Evolutionary conservation across 2,888 invertebrate species (phyloP).

Genomic region (Lacanobia oleracea): DNA sequence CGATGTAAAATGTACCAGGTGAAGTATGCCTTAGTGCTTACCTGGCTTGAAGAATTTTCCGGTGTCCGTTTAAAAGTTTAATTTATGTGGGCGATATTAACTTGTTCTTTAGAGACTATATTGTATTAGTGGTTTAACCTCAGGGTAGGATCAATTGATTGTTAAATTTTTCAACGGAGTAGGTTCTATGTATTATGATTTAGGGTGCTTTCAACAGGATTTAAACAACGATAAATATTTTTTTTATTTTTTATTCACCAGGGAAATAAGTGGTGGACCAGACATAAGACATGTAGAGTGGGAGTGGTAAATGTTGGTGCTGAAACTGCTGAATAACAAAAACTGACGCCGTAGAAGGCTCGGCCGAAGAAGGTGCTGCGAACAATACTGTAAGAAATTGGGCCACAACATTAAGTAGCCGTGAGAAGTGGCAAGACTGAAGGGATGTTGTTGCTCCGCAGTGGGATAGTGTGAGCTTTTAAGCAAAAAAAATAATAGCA

Average conservation of each 20-base stretch:
- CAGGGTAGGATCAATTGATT: neutral
- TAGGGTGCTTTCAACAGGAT: neutral
- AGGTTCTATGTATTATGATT: neutral
- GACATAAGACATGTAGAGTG: too few species aligned
- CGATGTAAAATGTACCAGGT: conserved; percentile 76
- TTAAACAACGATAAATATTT: neutral
- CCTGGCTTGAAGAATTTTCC: conserved; percentile 65
- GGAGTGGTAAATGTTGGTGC: neutral
- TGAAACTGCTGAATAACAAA: neutral
- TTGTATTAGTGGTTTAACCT: neutral
- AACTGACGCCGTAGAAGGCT: neutral
- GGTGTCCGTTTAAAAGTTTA: conserved; percentile 69
- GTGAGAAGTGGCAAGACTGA: neutral
- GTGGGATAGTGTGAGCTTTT: neutral
- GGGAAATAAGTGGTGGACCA: neutral
- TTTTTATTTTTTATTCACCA: neutral
- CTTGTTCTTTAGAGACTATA: conserved; percentile 53
- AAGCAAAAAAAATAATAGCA: neutral
- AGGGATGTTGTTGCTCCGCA: too few species aligned
- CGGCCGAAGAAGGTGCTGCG: neutral
- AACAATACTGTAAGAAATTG: neutral
- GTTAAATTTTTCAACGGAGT: neutral
- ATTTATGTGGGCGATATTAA: conserved; percentile 68
- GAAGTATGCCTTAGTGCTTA: conserved; percentile 70
- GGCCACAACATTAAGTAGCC: neutral